Evolutionary conservation across 2,888 invertebrate genomes (phyloP), one percentile per base, ranked within the genome.

Genomic region (Sarcophaga carnaria): DNA sequence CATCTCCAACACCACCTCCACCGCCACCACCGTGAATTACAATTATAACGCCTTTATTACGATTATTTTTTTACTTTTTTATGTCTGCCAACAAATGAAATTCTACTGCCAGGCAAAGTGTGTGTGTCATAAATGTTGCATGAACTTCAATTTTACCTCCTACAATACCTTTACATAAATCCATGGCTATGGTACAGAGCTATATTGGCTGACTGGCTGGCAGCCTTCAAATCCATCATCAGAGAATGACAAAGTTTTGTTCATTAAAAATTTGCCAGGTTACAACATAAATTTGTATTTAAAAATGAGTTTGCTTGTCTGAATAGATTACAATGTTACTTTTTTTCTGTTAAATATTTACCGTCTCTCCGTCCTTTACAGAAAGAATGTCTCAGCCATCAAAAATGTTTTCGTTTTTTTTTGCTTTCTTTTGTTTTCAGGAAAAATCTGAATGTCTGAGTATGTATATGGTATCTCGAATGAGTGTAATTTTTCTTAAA

Each of bases 221-320:
- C 67, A 64, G 59, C 79, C 22, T 70, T 74, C 81, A 79, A 54
- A 87, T 87, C 81, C 81, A 84, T 87, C 81, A 84, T 79, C 72
- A 87, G 17, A 54, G 75, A 86, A 89, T 89, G 88, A 89, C 87
- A 89, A 89, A 89, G 83, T 81, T 82, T 76, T 66, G 54, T 80
- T 83, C 86, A 83, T 88, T 89, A 88, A 89, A 88, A 89, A 88
- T 85, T 88, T 81, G 85, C 86, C 74, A 86, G 75, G 83, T 89
- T 88, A 89, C 89, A 91, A 90, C 91, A 92, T 91, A 91, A 92
- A 92, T 92, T 92, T 90, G 91, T 91, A 91, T 92, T 92, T 92
- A 92, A 92, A 91, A 92, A 92, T 92, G 91, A 90, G 91, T 80
- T 37, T 85, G 69, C 86, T 86, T 88, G 87, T 83, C 83, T 78